Percentiles rank a stretch among this genome's conserved stretches.
These are phyloP conservation scores for Machimus atricapillus DNA, from an alignment of 2,888 invertebrate species.

Conservation along the genomic window DNA sequence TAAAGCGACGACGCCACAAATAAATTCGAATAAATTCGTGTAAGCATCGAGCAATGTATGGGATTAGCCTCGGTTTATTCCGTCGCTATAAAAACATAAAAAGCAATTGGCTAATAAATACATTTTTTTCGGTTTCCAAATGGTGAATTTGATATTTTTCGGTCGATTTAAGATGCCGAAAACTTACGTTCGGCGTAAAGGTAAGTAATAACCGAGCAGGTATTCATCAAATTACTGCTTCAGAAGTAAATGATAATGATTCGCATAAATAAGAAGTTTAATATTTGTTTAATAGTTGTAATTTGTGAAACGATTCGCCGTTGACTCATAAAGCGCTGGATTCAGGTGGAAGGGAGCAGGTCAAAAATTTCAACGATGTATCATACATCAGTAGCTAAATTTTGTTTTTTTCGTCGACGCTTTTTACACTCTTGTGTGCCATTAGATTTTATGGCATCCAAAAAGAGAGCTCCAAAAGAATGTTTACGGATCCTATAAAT, in stretches of 20 bases:
- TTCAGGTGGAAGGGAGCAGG: background rate
- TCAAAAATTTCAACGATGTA: background rate
- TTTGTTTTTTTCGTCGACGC: background rate
- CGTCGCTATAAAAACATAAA: background rate
- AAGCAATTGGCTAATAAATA: background rate
- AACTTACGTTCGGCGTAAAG: background rate
- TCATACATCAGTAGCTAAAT: background rate
- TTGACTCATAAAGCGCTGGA: background rate
- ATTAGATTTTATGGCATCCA: background rate
- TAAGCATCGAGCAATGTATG: background rate
- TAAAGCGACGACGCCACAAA: background rate
- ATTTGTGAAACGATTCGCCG: background rate
- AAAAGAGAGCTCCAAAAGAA: background rate
- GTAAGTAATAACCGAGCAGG: background rate
- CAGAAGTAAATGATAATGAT: background rate
- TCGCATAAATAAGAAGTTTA: background rate
- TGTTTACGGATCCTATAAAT: background rate
- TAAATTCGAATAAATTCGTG: background rate
- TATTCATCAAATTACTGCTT: background rate
- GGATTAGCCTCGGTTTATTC: background rate
- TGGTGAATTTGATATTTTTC: background rate
- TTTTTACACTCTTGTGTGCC: background rate
- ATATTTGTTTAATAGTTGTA: background rate
- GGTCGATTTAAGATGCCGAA: background rate
- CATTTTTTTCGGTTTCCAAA: background rate